Conservation (phyloP, 2,888 invertebrate species). For the Gibbula magus region DNA sequence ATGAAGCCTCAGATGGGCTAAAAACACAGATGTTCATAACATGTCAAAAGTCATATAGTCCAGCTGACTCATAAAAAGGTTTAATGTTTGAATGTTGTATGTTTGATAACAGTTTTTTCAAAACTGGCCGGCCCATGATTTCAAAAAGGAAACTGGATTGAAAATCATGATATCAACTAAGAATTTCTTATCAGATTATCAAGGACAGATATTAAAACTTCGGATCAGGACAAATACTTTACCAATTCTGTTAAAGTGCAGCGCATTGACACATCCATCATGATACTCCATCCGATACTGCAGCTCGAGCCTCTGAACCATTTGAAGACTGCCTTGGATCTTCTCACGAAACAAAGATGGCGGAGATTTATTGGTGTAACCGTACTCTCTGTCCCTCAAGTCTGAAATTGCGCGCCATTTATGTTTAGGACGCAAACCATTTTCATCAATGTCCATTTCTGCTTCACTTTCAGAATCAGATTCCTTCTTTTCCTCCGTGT, state of each 20-base stretch:
- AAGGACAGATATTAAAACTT: too few species aligned
- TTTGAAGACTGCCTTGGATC: slow-evolving; percentile 88
- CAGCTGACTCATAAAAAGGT: too few species aligned
- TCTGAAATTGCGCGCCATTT: slow-evolving; percentile 83
- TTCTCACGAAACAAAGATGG: slow-evolving; percentile 81
- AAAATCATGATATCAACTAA: too few species aligned
- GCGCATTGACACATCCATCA: slow-evolving; percentile 92
- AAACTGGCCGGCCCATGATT: too few species aligned
- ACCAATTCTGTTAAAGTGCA: slow-evolving; percentile 89
- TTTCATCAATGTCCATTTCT: slow-evolving; percentile 35
- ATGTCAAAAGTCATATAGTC: too few species aligned
- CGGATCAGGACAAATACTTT: neutral
- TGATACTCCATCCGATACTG: slow-evolving; percentile 87
- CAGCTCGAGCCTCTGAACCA: slow-evolving; percentile 87
- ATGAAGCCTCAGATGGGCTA: too few species aligned
- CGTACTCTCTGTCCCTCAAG: slow-evolving; percentile 78
- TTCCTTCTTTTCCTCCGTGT: slow-evolving; percentile 28
- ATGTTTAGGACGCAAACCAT: slow-evolving; percentile 73
- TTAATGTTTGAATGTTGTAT: too few species aligned
- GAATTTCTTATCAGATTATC: too few species aligned
- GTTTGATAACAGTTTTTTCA: too few species aligned
- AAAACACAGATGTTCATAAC: too few species aligned
- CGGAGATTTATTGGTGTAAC: slow-evolving; percentile 75
- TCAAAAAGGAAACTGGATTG: too few species aligned
- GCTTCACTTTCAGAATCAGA: slow-evolving; percentile 43